A percentile compares a stretch with the other conserved stretches of the same genome.
Conservation (phyloP, 2,113 vertebrate genomes). For the Colinus virginianus region DNA sequence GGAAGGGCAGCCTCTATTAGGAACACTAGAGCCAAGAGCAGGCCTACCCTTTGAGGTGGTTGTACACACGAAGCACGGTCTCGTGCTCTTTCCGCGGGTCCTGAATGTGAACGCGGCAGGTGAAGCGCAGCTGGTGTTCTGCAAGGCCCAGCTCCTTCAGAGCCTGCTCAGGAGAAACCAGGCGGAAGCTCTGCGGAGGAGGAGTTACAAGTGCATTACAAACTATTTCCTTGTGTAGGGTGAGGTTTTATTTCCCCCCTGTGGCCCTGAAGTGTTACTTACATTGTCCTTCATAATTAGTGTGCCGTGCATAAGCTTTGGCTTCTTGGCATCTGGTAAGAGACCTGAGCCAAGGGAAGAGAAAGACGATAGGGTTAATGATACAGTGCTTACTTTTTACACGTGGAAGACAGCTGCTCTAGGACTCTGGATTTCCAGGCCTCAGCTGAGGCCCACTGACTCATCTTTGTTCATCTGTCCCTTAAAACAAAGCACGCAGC, state of each 20-base stretch:
- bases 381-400: rapidly evolving
- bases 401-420: rapidly evolving
- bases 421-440: neutral
- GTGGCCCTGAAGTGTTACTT: slow-evolving; percentile 50
- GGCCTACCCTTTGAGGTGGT: slow-evolving; percentile 89
- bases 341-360: slow-evolving; percentile 74
- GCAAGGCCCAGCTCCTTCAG: slow-evolving; percentile 94
- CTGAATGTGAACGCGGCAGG: slow-evolving; percentile 92
- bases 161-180: slow-evolving; percentile 93
- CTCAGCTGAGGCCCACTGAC: neutral
- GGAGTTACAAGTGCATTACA: rapidly evolving
- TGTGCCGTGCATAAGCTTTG: slow-evolving; percentile 90
- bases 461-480: neutral
- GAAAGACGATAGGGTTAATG: rapidly evolving
- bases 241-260: neutral
- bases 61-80: slow-evolving; percentile 86
- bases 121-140: slow-evolving; percentile 95
- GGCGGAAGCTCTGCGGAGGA: slow-evolving; percentile 85
- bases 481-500: rapidly evolving
- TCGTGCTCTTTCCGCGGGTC: slow-evolving; percentile 91
- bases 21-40: rapidly evolving
- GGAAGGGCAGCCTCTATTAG: rapidly evolving
- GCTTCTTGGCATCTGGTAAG: slow-evolving; percentile 88
- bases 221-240: rapidly evolving
- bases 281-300: slow-evolving; percentile 97